phyloP scores from a whole-genome alignment of 2,113 vertebrate species.

The Macheiramphus alcinus region DNA sequence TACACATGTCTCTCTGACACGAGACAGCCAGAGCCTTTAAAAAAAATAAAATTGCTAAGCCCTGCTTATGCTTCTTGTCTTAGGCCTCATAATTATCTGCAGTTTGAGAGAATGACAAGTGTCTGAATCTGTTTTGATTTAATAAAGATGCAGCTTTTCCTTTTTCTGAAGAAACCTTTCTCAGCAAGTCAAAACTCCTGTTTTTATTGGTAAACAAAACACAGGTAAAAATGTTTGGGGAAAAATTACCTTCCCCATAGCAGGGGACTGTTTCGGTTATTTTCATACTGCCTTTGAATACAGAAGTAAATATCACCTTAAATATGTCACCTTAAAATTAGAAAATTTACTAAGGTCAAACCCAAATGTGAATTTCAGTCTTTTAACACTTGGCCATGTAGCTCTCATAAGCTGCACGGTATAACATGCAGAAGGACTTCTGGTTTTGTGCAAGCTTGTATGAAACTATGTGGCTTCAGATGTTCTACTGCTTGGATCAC shows the following conservation, averaged over 20 bases:
- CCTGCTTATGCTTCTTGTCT: conserved; percentile 32
- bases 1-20: conserved; percentile 45
- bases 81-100: neutral
- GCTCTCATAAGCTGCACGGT: neutral
- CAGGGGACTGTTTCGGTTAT: neutral
- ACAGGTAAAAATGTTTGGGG: neutral
- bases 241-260: neutral
- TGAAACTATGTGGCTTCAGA: neutral
- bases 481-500: neutral
- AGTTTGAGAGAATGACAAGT: conserved; percentile 19
- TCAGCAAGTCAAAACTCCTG: neutral
- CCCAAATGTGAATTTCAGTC: neutral
- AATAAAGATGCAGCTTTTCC: neutral
- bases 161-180: neutral
- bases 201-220: neutral
- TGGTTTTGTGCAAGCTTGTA: neutral
- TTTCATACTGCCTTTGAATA: neutral
- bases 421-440: neutral
- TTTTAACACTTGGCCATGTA: neutral
- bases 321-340: neutral
- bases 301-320: neutral
- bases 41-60: conserved; percentile 7
- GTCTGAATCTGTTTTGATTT: conserved; percentile 23
- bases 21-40: conserved; percentile 46
- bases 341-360: neutral